These are phyloP conservation scores for Germaria angustata DNA, from an alignment of 2,888 invertebrate species.

Conservation along the genomic window DNA sequence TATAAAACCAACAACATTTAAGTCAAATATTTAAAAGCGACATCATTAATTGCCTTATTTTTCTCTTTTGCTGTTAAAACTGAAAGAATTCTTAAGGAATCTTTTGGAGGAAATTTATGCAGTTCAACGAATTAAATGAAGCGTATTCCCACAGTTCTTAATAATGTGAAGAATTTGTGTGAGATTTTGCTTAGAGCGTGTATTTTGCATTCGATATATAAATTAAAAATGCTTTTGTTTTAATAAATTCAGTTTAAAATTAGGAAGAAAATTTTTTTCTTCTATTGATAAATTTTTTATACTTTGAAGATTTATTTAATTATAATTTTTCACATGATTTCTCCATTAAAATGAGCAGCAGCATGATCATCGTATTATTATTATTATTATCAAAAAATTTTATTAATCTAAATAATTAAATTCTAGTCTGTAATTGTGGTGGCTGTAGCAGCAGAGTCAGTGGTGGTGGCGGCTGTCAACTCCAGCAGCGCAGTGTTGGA, in stretches of 20 bases:
- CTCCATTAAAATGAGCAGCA: conserved; percentile 47
- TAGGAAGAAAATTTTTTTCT: too few relatives aligned
- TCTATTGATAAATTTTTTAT: too few relatives aligned
- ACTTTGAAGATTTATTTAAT: conserved; percentile 46
- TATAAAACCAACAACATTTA: not conserved
- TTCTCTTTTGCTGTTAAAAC: not conserved
- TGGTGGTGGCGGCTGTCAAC: conserved; percentile 48
- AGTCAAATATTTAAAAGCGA: conserved; percentile 2
- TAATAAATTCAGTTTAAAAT: too few relatives aligned
- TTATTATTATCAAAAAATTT: not conserved
- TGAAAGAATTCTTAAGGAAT: conserved; percentile 37
- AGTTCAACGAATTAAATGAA: conserved; percentile 47
- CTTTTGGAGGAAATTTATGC: conserved; percentile 32
- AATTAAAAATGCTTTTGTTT: not conserved
- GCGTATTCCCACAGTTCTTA: conserved; percentile 48
- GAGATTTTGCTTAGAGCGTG: conserved; percentile 7
- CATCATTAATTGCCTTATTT: conserved; percentile 34
- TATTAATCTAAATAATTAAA: conserved; percentile 60
- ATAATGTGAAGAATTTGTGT: conserved; percentile 39
- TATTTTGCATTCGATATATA: conserved; percentile 23
- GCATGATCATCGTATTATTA: conserved; percentile 24
- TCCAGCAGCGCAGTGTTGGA: conserved; percentile 50
- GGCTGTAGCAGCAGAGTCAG: not conserved
- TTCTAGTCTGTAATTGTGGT: conserved; percentile 39
- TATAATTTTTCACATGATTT: conserved; percentile 57